Percentiles rank a stretch among this genome's conserved stretches.
Evolutionary conservation across 2,797 vertebrate species (phyloP).

Genomic region (Paedocypris micromegethes): DNA sequence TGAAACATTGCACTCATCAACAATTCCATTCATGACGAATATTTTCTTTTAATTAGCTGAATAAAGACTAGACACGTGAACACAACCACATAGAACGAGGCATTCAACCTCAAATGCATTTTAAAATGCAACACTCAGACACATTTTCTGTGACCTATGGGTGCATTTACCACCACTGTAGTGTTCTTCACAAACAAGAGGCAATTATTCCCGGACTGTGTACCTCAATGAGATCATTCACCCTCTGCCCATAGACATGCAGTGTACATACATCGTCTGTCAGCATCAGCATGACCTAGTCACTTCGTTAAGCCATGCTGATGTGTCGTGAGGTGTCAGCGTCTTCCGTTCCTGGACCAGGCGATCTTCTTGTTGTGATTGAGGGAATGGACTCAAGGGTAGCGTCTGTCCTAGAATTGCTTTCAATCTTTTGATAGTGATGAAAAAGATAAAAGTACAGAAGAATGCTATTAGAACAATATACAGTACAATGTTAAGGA

Average conservation of each 20-base stretch:
- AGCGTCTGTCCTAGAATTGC: slow-evolving; percentile 7
- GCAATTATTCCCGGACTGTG: slow-evolving; percentile 6
- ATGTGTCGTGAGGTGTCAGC: neutral
- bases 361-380: slow-evolving; percentile 11
- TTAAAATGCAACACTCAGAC: slow-evolving; percentile 13
- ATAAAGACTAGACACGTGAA: slow-evolving; percentile 4
- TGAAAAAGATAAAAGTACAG: neutral
- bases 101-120: slow-evolving; percentile 1
- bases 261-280: neutral
- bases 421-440: too few species aligned
- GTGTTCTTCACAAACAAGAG: slow-evolving; percentile 8
- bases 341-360: neutral
- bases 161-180: neutral
- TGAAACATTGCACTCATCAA: slow-evolving; percentile 11
- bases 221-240: slow-evolving; percentile 9
- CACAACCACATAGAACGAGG: slow-evolving; percentile 7
- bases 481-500: too few species aligned
- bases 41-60: slow-evolving; percentile 2
- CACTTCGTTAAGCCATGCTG: neutral
- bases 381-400: slow-evolving; percentile 21
- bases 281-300: slow-evolving; percentile 1
- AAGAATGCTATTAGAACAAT: too few species aligned
- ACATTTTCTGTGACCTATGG: slow-evolving; percentile 3
- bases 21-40: neutral
- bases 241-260: neutral